Conservation (phyloP, 2,888 invertebrate genomes). For the Idaea straminata region DNA sequence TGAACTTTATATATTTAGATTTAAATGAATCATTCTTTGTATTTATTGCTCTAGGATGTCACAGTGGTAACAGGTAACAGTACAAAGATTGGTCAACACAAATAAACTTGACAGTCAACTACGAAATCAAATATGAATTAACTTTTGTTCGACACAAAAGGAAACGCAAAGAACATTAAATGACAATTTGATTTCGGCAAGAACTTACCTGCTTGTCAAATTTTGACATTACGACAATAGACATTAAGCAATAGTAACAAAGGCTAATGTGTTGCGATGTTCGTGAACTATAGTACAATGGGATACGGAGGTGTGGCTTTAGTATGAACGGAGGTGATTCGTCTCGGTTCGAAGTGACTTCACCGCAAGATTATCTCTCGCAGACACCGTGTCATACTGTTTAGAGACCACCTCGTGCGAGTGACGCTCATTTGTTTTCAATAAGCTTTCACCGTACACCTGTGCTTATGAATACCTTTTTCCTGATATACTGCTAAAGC, state of each 20-base stretch:
- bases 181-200: constrained; percentile 28
- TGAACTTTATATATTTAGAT: too few species aligned
- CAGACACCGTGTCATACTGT: not conserved
- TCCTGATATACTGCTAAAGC: too few species aligned
- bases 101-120: not conserved
- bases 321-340: constrained; percentile 34
- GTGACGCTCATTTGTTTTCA: constrained; percentile 49
- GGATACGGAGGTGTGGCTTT: constrained; percentile 43
- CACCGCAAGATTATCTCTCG: not conserved
- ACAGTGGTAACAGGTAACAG: not conserved
- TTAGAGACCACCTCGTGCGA: constrained; percentile 52
- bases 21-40: not conserved
- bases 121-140: not conserved
- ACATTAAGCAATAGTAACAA: constrained; percentile 50
- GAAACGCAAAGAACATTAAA: constrained; percentile 9
- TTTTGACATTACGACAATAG: constrained; percentile 44
- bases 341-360: constrained; percentile 31
- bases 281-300: constrained; percentile 38
- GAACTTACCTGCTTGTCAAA: constrained; percentile 26
- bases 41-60: not conserved
- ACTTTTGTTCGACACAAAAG: constrained; percentile 8
- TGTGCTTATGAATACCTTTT: too few species aligned
- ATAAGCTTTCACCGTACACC: constrained; percentile 40
- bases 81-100: not conserved
- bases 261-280: constrained; percentile 50